phyloP scores from a whole-genome alignment of 1,140 invertebrate species.

The Conus betulinus region DNA sequence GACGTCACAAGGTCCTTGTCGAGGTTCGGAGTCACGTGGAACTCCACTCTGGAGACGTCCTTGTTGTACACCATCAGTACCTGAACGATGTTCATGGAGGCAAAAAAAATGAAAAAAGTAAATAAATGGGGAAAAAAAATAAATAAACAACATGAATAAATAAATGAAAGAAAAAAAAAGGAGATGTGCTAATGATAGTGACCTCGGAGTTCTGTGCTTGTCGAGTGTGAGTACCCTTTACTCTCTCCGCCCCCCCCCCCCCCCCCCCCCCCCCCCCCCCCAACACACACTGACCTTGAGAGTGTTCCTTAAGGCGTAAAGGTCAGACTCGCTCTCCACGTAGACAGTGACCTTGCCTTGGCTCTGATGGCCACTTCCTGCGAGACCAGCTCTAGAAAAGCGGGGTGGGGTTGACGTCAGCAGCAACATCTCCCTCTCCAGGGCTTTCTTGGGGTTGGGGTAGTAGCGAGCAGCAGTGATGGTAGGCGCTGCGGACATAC shows the following conservation, averaged over 20 bases:
- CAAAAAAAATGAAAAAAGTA: too few relatives aligned
- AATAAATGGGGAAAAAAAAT: too few relatives aligned
- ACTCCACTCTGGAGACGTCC: slow-evolving; percentile 37
- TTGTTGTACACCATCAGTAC: slow-evolving; percentile 55
- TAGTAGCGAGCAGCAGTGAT: slow-evolving; percentile 28
- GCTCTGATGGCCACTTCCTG: slow-evolving; percentile 43
- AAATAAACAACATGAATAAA: too few relatives aligned
- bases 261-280: too few relatives aligned
- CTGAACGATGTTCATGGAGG: neutral
- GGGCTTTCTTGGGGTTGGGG: slow-evolving; percentile 20
- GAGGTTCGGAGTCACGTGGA: slow-evolving; percentile 29
- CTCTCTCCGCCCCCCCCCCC: too few relatives aligned
- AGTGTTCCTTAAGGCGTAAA: slow-evolving; percentile 25
- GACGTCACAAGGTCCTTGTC: slow-evolving; percentile 36
- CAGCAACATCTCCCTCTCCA: slow-evolving; percentile 29
- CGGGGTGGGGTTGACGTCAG: slow-evolving; percentile 41
- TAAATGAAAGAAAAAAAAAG: too few relatives aligned
- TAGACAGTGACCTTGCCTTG: slow-evolving; percentile 34
- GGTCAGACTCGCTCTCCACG: slow-evolving; percentile 30
- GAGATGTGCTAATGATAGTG: too few relatives aligned
- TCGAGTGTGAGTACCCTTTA: too few relatives aligned
- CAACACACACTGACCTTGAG: slow-evolving; percentile 26
- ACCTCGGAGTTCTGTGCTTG: too few relatives aligned
- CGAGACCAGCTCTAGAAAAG: slow-evolving; percentile 38
- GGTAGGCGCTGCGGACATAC: slow-evolving; percentile 28